Evolutionary conservation across 2,888 invertebrate species (phyloP).

Genomic region (Stictocephala bisonia): DNA sequence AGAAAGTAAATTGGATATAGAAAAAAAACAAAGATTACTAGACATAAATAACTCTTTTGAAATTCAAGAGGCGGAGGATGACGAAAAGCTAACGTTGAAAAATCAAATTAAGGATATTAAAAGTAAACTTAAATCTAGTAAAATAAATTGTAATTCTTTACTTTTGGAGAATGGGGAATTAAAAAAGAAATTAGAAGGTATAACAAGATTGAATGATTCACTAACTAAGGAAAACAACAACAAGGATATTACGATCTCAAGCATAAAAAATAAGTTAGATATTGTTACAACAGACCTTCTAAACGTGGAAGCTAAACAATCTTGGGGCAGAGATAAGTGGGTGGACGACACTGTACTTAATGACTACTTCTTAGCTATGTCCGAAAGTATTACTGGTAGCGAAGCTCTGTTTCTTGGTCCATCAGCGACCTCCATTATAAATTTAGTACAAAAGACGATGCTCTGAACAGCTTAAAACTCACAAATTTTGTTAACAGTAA

Average conservation of each 20-base stretch:
- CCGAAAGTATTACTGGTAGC: not conserved
- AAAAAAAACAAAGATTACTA: not conserved
- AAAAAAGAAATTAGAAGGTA: not conserved
- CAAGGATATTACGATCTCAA: not conserved
- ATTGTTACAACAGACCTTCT: not conserved
- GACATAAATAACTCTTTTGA: not conserved
- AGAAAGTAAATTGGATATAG: not conserved
- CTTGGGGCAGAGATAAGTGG: not conserved
- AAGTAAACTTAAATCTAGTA: no score
- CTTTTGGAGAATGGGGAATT: not conserved
- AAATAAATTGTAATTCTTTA: no score
- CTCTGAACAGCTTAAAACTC: not conserved
- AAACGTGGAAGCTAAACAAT: not conserved
- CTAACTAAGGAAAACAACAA: not conserved
- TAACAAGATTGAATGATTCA: not conserved
- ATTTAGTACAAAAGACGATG: not conserved
- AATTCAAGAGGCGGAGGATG: not conserved
- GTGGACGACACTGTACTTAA: not conserved
- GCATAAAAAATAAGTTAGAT: not conserved
- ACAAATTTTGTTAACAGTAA: no score
- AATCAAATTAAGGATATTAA: not conserved
- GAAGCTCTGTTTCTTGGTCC: not conserved
- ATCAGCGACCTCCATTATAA: not conserved
- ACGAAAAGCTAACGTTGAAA: not conserved
- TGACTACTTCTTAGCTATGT: not conserved